Evolutionary conservation across 1,140 invertebrate genomes (phyloP), one percentile per base, ranked within the genome.

Genomic region (Trialeurodes vaporariorum): DNA sequence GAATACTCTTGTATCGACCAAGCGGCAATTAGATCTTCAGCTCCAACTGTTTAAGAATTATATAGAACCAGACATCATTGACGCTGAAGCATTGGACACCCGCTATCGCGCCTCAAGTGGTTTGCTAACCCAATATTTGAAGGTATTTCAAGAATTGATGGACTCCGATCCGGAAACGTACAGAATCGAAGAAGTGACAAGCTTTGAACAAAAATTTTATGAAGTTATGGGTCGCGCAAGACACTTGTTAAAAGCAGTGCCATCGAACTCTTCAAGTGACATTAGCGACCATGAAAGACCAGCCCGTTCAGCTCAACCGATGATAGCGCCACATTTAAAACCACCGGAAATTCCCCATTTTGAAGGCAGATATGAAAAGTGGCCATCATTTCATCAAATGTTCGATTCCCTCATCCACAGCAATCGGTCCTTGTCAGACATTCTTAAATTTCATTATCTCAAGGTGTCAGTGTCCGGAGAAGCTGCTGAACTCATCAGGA

Each of bases 61-160:
- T 49, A 9, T 49, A 17, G 34, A 49, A 17, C 34, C 5, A 49
- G 34, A 49, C 34, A 9, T 17, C 5, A 49, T 49, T 9, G 34
- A 49, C 17, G 34, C 17, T 9, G 34, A 49, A 5, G 34, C 34
- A 25, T 27, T 60, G 23, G 12, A 66, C 5, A 61, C 11, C 22
- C 5, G 34, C 5, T 49, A 9, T 49, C 5, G 17, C 5, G 5
- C 34, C 34, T 49, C 34, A 49, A 49, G 17, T 24, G 27, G 13
- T 24, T 12, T 25, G 12, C 21, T 27, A 64, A 22, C n/a, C 17
- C 65, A 61, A n/a, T 21, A 67, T 24, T 11, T n/a, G 23, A 2
- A 58, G 34, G 64, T 34, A 26, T 58, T 26, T 58, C 21, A 65
- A 23, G 21, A 34, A 26, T 65, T 59, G n/a, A 40, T 58, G 12